phyloP scores from a whole-genome alignment of 2,797 vertebrate genomes.

The Aselliscus stoliczkanus region DNA sequence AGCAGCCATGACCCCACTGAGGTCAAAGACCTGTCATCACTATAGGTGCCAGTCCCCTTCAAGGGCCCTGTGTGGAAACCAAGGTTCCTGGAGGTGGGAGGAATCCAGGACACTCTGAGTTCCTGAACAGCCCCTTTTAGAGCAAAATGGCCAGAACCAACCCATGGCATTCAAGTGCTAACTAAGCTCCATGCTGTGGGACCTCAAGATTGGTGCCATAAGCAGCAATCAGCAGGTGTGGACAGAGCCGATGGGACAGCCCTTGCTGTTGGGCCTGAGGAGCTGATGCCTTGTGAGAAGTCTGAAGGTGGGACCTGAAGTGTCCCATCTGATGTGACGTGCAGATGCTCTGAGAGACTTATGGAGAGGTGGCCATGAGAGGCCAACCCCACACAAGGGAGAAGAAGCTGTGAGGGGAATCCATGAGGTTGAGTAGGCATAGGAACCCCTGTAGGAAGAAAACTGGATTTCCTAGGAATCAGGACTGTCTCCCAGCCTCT shows the following conservation, averaged over 20 bases:
- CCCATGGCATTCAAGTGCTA: neutral
- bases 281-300: neutral
- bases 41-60: neutral
- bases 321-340: neutral
- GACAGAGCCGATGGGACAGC: neutral
- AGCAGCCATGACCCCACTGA: neutral
- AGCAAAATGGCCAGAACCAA: neutral
- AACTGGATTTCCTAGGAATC: neutral
- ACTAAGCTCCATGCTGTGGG: too few species aligned
- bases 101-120: neutral
- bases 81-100: neutral
- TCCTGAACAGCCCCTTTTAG: neutral
- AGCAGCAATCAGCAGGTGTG: neutral
- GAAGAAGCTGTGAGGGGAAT: neutral
- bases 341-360: neutral
- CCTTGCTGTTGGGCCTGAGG: neutral
- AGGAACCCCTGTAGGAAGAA: neutral
- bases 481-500: neutral
- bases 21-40: neutral
- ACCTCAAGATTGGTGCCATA: neutral
- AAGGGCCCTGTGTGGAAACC: neutral
- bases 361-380: neutral
- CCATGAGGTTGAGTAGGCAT: neutral
- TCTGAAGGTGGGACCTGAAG: neutral
- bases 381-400: neutral